phyloP scores from a whole-genome alignment of 2,888 invertebrate species.

The Congeria kusceri region DNA sequence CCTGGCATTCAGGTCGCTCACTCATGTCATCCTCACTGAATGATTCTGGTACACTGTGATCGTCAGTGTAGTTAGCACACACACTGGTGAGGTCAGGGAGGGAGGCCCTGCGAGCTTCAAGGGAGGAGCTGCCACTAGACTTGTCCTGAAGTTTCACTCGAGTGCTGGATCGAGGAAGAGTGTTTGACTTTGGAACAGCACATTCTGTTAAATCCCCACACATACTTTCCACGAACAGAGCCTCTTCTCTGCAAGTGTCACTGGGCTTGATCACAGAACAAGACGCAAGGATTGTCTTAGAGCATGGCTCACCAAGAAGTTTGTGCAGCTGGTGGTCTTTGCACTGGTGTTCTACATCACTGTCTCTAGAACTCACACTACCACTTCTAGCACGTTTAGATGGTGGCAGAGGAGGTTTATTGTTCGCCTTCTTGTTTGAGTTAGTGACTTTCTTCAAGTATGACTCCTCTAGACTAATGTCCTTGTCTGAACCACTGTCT shows the following conservation, averaged over 20 bases:
- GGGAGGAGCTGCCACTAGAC: slow-evolving; percentile 70
- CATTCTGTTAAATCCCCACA: slow-evolving; percentile 61
- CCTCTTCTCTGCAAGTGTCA: slow-evolving; percentile 60
- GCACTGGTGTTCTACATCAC: slow-evolving; percentile 55
- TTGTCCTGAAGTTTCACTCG: slow-evolving; percentile 67
- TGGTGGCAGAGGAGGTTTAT: slow-evolving; percentile 66
- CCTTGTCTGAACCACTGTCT: slow-evolving; percentile 66
- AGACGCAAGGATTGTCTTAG: slow-evolving; percentile 62
- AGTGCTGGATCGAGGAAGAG: slow-evolving; percentile 75
- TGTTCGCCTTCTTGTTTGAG: slow-evolving; percentile 38
- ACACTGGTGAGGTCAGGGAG: slow-evolving; percentile 69
- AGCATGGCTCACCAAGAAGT: slow-evolving; percentile 65
- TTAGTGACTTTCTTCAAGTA: slow-evolving; percentile 68
- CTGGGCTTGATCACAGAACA: slow-evolving; percentile 69
- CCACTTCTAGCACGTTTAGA: slow-evolving; percentile 62
- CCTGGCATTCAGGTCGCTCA: slow-evolving; percentile 73
- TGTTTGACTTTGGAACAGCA: slow-evolving; percentile 66
- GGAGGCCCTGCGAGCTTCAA: slow-evolving; percentile 69
- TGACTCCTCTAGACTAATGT: slow-evolving; percentile 72
- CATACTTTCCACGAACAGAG: slow-evolving; percentile 68
- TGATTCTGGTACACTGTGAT: slow-evolving; percentile 67
- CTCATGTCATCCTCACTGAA: slow-evolving; percentile 61
- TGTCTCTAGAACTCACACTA: slow-evolving; percentile 60
- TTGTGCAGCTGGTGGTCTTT: slow-evolving; percentile 63
- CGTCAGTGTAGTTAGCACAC: slow-evolving; percentile 55